These are phyloP conservation scores for Coenobita brevimanus DNA, from an alignment of 1,140 invertebrate species.

Conservation along the genomic window DNA sequence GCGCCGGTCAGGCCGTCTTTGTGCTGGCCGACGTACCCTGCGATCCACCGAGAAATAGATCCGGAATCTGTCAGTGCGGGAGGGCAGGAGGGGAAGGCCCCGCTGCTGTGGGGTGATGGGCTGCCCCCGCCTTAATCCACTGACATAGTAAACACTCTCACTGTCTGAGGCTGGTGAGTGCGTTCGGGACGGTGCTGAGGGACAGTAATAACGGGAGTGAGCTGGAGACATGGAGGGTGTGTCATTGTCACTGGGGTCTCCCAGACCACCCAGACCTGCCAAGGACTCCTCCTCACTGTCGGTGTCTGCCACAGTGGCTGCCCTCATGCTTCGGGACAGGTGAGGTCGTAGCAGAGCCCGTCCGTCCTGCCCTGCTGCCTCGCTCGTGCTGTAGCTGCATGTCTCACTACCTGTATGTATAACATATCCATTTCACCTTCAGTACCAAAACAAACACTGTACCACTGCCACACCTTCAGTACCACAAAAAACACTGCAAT, in stretches of 20 bases:
- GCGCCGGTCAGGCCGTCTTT: slow-evolving; percentile 9
- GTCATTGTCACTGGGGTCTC: slow-evolving; percentile 42
- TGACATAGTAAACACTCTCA: slow-evolving; percentile 59
- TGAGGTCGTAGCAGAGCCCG: slow-evolving; percentile 29
- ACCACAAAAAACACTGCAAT: no score
- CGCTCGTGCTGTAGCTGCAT: slow-evolving; percentile 56
- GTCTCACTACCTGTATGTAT: slow-evolving; percentile 44
- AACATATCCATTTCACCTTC: no score
- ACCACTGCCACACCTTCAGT: no score
- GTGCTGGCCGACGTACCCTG: slow-evolving; percentile 12
- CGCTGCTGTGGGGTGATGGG: slow-evolving; percentile 44
- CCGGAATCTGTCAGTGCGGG: slow-evolving; percentile 53
- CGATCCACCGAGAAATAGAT: slow-evolving; percentile 55
- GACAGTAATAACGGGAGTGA: slow-evolving; percentile 46
- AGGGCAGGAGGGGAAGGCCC: slow-evolving; percentile 45
- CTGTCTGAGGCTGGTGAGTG: slow-evolving; percentile 27
- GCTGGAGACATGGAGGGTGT: slow-evolving; percentile 40
- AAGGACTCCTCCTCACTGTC: slow-evolving; percentile 59
- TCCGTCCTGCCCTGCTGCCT: slow-evolving; percentile 42
- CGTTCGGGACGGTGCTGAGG: slow-evolving; percentile 25
- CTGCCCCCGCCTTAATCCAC: slow-evolving; percentile 26
- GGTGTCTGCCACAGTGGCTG: slow-evolving; percentile 25
- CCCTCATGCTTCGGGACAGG: background rate
- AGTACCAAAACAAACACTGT: no score
- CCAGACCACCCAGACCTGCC: slow-evolving; percentile 26